These are phyloP conservation scores for Ennomos erosarius DNA, from an alignment of 2,888 invertebrate genomes.

Conservation along the genomic window DNA sequence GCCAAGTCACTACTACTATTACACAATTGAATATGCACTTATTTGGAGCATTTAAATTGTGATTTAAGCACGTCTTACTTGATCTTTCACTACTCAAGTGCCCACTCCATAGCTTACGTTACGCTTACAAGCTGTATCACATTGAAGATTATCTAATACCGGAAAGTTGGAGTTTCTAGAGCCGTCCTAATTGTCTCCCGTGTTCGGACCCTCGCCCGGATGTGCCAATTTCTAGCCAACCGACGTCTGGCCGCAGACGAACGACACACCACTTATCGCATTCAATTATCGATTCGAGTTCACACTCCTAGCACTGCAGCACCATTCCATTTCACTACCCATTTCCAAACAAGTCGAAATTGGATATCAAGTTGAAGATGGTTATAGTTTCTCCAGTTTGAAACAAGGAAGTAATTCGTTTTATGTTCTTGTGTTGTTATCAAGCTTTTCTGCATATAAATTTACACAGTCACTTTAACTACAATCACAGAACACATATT, in stretches of 20 bases:
- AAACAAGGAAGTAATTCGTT: no score
- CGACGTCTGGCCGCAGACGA: conserved; percentile 49
- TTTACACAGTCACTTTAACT: no score
- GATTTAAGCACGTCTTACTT: conserved; percentile 11
- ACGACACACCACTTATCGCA: conserved; percentile 58
- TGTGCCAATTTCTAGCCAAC: conserved; percentile 66
- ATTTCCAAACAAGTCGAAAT: conserved; percentile 10
- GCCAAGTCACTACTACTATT: conserved; percentile 29
- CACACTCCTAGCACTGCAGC: conserved; percentile 45
- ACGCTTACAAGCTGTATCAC: neutral
- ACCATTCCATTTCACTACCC: conserved; percentile 10
- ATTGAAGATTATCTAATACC: conserved; percentile 22
- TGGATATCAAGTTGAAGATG: no score
- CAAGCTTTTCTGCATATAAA: no score
- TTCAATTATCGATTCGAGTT: conserved; percentile 64
- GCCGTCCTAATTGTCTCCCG: conserved; percentile 46
- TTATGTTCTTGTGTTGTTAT: no score
- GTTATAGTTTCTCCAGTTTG: no score
- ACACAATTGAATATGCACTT: conserved; percentile 25
- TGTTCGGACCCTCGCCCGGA: conserved; percentile 61
- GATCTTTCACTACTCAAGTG: no score
- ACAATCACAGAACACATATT: no score
- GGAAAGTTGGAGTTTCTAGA: conserved; percentile 28
- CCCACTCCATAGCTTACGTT: neutral
- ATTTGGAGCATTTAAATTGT: conserved; percentile 20